Evolutionary conservation across 2,888 invertebrate species (phyloP), one percentile per base, ranked within the genome.

Genomic region (Ochropleura plecta): DNA sequence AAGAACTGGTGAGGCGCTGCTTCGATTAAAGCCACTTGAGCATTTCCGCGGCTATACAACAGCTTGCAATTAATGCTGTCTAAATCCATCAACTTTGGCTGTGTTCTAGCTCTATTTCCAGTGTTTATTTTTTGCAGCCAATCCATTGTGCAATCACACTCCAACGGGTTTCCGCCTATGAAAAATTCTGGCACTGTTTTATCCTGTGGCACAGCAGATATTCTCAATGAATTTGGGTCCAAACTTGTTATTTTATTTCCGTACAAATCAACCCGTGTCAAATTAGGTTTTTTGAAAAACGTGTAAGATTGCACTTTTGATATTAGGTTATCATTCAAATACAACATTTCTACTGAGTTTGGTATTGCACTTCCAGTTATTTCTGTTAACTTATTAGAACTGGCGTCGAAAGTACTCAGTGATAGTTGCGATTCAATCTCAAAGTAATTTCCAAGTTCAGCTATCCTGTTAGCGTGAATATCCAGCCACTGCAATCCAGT

Each of bases 71-170:
- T 97, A 90, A 98, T 98, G 90, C 98, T 98, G 87, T 98, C 98
- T 90, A 98, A 96, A 94, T 98, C 98, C 96, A 98, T 98, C 86
- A 99, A 97, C 90, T 97, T 97, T 12, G 98, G 98, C 92, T 98
- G 98, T 69, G 98, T 98, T 88, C 98, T 97, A 76, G 97, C 97
- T 90, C 98, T 97, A 91, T 98, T 98, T 86, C 97, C 97, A 84
- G 97, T 97, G 93, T 98, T 98, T 87, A 98, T 98, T 93, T 98
- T 97, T 94, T 98, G 98, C 86, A 98, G 94, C 99, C 98, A 99
- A 92, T 98, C 98, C 98, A 99, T 98, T 79, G 98, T 98, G 92
- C 98, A 99, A 93, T 98, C 98, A 95, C 99, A 99, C 89, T 98
- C 97, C 91, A 98, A 98, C 73, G 98, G 98, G 95, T 99, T 99